Evolutionary conservation across 2,113 vertebrate genomes (phyloP), one percentile per base, ranked within the genome.

Genomic region (Mesocricetus auratus): DNA sequence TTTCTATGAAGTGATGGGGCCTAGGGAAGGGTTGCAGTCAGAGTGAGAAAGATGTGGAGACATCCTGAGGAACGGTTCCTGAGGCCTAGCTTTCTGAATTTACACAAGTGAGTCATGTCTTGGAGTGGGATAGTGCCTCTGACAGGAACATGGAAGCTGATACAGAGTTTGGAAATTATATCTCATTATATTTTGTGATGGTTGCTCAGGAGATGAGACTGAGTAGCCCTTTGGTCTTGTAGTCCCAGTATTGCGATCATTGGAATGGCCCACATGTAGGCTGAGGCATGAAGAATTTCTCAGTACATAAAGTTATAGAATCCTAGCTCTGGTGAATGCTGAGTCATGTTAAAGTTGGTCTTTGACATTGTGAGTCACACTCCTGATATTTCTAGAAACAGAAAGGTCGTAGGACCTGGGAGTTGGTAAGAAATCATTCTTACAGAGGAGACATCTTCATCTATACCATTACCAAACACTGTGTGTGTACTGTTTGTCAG

Each of bases 21-120:
- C 53, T 60, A 8, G 22, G 62, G 64, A 50, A 68, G 19, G 3
- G 4, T 71, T n/a, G 45, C 21, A 87, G 66, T 15, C 62, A 33
- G 73, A 42, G 26, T 0, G 8, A 85, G n/a, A 56, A 33, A 45
- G 29, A 26, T 73, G 4, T 85, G 39, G 60, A 79, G 74, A 86
- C 64, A 24, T 69, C 86, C 45, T 83, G 42, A 53, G 68, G 71
- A 82, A 31, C 3, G 82, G 39, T 58, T 81, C 26, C 29, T 7
- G 45, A 66, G 90, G 53, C 75, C 24, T 66, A 45, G 10, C 17
- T 82, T 95, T 94, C 92, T 89, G 24, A 16, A 17, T 29, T 26
- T 78, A 53, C 62, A 69, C 66, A 71, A 7, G 1, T 2, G 60
- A 36, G 24, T 47, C 58, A 1, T 13, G 74, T 29, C 50, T 60